Evolutionary conservation across 2,888 invertebrate genomes (phyloP).

Genomic region (Tinea semifulvella): DNA sequence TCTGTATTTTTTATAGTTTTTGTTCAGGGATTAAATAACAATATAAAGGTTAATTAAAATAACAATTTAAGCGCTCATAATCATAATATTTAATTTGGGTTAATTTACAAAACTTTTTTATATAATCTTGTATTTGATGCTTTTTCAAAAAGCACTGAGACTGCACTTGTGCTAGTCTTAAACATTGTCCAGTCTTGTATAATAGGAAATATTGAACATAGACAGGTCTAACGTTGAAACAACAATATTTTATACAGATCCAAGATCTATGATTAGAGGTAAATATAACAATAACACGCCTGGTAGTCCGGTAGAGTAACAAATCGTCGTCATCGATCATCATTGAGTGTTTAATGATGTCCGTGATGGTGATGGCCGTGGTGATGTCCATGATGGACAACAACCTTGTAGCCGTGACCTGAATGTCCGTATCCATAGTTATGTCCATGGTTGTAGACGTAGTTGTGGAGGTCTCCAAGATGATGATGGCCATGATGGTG

Average conservation of each 20-base stretch:
- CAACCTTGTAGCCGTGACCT: constrained; percentile 8
- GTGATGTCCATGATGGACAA: constrained; percentile 11
- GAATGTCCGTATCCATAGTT: constrained; percentile 1
- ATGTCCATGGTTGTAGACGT: constrained; percentile 1
- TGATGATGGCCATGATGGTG: constrained; percentile 4
- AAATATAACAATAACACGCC: not conserved
- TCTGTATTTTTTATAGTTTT: too few relatives aligned
- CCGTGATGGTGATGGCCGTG: not conserved
- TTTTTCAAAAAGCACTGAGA: not conserved
- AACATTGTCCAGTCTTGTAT: not conserved
- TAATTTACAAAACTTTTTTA: not conserved
- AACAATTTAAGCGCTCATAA: not conserved
- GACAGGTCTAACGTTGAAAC: constrained; percentile 6
- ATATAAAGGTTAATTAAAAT: not conserved
- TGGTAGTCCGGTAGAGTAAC: constrained; percentile 1
- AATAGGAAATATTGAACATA: constrained; percentile 10
- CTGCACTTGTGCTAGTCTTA: not conserved
- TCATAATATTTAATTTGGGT: not conserved
- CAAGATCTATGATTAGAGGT: not conserved
- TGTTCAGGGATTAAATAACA: not conserved
- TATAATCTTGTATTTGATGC: not conserved
- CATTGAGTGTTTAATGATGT: constrained; percentile 5
- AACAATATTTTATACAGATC: constrained; percentile 9
- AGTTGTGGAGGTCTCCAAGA: not conserved
- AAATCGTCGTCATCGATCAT: constrained; percentile 3